A percentile compares a stretch with the other conserved stretches of the same genome.
These are phyloP conservation scores for Drosophila seguyi DNA, from an alignment of 1,140 invertebrate species.

Conservation along the genomic window DNA sequence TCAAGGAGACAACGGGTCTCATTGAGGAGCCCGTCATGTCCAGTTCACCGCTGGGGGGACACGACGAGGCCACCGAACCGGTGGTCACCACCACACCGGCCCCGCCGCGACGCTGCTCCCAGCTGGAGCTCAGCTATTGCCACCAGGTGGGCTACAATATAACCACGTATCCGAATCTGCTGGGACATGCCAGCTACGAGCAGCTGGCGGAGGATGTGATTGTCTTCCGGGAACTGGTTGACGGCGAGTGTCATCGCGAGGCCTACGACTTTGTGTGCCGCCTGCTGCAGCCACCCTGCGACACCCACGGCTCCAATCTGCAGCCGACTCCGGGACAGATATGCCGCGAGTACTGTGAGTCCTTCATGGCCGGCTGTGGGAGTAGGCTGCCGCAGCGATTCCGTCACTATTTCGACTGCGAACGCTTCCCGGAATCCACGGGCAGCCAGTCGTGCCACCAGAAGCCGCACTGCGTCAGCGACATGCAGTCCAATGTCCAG, in stretches of 20 bases:
- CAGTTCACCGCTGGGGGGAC: constrained; percentile 75
- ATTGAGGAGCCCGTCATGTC: constrained; percentile 82
- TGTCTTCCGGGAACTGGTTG: constrained; percentile 93
- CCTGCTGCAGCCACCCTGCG: constrained; percentile 92
- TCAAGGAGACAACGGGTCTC: constrained; percentile 87
- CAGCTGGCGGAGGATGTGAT: constrained; percentile 92
- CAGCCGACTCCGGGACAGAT: constrained; percentile 86
- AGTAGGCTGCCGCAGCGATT: constrained; percentile 90
- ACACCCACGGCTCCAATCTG: constrained; percentile 68
- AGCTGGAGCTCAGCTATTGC: constrained; percentile 90
- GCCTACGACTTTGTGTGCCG: constrained; percentile 95
- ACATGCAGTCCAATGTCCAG: constrained; percentile 89
- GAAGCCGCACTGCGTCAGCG: constrained; percentile 91
- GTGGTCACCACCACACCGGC: constrained; percentile 69
- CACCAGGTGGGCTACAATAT: constrained; percentile 90
- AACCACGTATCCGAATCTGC: constrained; percentile 93
- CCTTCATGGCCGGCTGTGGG: constrained; percentile 93
- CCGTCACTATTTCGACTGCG: constrained; percentile 91
- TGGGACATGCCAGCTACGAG: constrained; percentile 88
- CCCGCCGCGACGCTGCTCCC: constrained; percentile 89
- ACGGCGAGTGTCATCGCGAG: constrained; percentile 94
- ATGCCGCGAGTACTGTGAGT: constrained; percentile 93
- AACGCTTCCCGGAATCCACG: constrained; percentile 91
- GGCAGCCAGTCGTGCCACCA: constrained; percentile 90
- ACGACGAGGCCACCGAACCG: constrained; percentile 72